Percentiles rank a stretch among this genome's conserved stretches.
These are phyloP conservation scores for Julus scandinavius DNA, from an alignment of 2,888 invertebrate genomes.

Conservation along the genomic window DNA sequence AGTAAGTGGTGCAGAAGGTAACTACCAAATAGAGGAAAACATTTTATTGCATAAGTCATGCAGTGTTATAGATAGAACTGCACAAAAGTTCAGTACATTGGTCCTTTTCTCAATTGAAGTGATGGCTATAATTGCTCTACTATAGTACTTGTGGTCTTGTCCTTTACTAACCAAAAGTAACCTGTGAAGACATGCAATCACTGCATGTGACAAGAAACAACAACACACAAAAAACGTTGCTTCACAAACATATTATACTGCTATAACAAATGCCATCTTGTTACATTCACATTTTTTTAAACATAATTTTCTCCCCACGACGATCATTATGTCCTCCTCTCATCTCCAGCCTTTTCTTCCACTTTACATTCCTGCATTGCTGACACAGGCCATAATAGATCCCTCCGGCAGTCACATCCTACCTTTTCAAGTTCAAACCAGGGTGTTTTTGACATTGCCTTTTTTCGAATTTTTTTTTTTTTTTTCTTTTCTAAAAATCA, in stretches of 20 bases:
- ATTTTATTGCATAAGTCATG: no score
- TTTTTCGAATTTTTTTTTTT: conserved; percentile 15
- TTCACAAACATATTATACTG: neutral
- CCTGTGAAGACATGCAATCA: no score
- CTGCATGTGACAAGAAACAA: neutral
- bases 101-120: no score
- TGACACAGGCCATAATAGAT: neutral
- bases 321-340: conserved; percentile 36
- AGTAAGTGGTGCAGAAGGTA: no score
- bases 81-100: no score
- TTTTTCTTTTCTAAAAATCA: conserved; percentile 48
- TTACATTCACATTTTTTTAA: neutral
- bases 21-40: no score
- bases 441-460: conserved; percentile 29
- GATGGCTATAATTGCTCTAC: no score
- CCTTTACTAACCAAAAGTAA: neutral
- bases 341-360: conserved; percentile 28
- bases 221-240: neutral
- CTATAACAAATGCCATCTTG: conserved; percentile 1
- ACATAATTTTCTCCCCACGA: conserved; percentile 1
- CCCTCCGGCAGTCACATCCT: conserved; percentile 36
- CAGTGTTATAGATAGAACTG: no score
- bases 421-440: neutral
- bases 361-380: conserved; percentile 30
- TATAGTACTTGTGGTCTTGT: no score